A percentile compares a stretch with the other conserved stretches of the same genome.
These are phyloP conservation scores for Bombus affinis DNA, from an alignment of 1,140 invertebrate genomes.

Conservation along the genomic window DNA sequence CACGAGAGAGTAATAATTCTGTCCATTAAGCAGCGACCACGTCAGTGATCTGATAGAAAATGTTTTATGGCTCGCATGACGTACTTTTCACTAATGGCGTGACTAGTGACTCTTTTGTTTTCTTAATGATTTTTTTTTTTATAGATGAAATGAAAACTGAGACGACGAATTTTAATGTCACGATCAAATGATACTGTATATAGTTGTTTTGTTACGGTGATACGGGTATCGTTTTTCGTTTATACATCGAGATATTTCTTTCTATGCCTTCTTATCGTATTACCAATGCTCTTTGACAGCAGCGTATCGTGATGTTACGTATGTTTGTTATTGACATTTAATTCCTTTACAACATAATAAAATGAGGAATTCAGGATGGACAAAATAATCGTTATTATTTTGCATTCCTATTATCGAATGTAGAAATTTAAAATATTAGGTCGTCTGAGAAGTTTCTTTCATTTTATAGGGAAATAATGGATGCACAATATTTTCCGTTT, in stretches of 20 bases:
- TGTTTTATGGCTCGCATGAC: background rate
- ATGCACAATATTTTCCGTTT: no score
- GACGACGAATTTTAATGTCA: background rate
- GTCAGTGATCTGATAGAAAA: background rate
- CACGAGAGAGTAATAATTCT: background rate
- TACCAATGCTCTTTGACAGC: background rate
- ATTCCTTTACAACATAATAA: background rate
- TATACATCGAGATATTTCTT: background rate
- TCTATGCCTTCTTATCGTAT: background rate
- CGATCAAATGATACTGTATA: background rate
- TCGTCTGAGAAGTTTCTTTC: no score
- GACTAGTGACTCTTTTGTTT: no score
- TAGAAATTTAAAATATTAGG: background rate
- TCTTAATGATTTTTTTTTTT: background rate
- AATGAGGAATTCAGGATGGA: background rate
- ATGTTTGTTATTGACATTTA: background rate
- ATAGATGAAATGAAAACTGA: background rate
- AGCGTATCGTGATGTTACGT: background rate
- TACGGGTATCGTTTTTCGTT: background rate
- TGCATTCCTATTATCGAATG: background rate
- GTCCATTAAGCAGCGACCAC: conserved; percentile 11
- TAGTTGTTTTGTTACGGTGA: background rate
- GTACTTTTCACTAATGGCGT: background rate
- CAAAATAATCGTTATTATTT: background rate
- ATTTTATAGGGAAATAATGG: no score